Evolutionary conservation across 2,113 vertebrate species (phyloP).

Genomic region (Ancistrus triradiatus): DNA sequence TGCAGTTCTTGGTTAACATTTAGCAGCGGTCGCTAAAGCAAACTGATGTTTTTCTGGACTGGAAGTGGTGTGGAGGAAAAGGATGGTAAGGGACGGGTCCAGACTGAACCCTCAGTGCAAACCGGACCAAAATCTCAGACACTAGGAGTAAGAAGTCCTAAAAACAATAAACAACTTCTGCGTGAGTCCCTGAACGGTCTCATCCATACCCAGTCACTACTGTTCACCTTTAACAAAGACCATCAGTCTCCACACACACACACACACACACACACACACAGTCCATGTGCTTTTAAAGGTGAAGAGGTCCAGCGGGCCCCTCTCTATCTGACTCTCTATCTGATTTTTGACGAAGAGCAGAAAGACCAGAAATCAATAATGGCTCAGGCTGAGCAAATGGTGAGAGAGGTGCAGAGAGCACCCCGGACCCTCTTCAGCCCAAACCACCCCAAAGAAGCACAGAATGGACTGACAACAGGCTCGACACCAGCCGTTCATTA

Average conservation of each 20-base stretch:
- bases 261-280: conserved; percentile 65
- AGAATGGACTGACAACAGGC: conserved; percentile 89
- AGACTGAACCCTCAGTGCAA: too few relatives aligned
- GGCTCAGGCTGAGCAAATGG: conserved; percentile 71
- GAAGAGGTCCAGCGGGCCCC: conserved; percentile 91
- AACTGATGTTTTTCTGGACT: too few relatives aligned
- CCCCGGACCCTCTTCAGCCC: conserved; percentile 58
- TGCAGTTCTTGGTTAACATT: too few relatives aligned
- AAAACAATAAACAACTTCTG: not conserved
- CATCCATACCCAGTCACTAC: conserved; percentile 1
- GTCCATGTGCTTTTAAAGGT: conserved; percentile 94
- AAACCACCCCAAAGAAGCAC: conserved; percentile 94
- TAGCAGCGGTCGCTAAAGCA: too few relatives aligned
- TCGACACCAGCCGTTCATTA: conserved; percentile 95
- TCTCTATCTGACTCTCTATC: conserved; percentile 95
- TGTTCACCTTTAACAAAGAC: conserved; percentile 46
- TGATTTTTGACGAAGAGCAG: conserved; percentile 99
- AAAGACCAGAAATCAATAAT: conserved; percentile 95
- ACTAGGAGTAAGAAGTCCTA: too few relatives aligned
- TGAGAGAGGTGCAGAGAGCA: conserved; percentile 60
- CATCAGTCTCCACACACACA: conserved; percentile 22
- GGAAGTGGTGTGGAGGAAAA: too few relatives aligned
- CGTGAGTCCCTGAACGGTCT: too few relatives aligned
- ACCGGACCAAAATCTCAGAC: too few relatives aligned
- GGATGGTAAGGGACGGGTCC: too few relatives aligned